These are phyloP conservation scores for Stegophylla sp. DNA, from an alignment of 2,888 invertebrate genomes.

Conservation along the genomic window DNA sequence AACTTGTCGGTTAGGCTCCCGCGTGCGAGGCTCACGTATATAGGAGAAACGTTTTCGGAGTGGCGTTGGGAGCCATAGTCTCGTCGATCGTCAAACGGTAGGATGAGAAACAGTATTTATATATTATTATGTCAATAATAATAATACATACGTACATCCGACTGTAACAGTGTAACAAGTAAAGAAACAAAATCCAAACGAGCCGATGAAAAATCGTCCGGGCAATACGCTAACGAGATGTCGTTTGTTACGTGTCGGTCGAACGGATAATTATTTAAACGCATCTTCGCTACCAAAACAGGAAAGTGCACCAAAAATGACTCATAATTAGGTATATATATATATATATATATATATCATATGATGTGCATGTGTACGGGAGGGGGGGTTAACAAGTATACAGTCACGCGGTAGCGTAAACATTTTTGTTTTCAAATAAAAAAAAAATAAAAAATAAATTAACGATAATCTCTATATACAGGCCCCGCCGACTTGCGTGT, in stretches of 20 bases:
- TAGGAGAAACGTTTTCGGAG: too few relatives aligned
- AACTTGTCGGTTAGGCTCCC: too few relatives aligned
- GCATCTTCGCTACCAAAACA: conserved; percentile 20
- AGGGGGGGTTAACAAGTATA: too few relatives aligned
- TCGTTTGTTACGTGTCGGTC: neutral
- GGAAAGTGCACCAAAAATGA: conserved; percentile 32
- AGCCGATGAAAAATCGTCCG: conserved; percentile 11
- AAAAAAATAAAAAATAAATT: too few relatives aligned
- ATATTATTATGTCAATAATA: too few relatives aligned
- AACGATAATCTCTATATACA: neutral
- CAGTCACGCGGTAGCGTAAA: neutral
- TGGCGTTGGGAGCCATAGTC: too few relatives aligned
- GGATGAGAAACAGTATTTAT: too few relatives aligned
- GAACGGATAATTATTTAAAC: conserved; percentile 25
- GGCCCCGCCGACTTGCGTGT: neutral
- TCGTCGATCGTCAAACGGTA: too few relatives aligned
- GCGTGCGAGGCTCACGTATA: too few relatives aligned
- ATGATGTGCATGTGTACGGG: too few relatives aligned
- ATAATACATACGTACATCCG: too few relatives aligned
- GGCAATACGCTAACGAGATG: neutral
- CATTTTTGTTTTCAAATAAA: neutral
- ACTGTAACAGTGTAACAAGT: too few relatives aligned
- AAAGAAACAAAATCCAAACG: neutral
- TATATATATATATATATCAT: neutral
- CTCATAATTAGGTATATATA: conserved; percentile 22